These are phyloP conservation scores for Paradisaea rubra DNA, from an alignment of 2,113 vertebrate species.

Conservation along the genomic window DNA sequence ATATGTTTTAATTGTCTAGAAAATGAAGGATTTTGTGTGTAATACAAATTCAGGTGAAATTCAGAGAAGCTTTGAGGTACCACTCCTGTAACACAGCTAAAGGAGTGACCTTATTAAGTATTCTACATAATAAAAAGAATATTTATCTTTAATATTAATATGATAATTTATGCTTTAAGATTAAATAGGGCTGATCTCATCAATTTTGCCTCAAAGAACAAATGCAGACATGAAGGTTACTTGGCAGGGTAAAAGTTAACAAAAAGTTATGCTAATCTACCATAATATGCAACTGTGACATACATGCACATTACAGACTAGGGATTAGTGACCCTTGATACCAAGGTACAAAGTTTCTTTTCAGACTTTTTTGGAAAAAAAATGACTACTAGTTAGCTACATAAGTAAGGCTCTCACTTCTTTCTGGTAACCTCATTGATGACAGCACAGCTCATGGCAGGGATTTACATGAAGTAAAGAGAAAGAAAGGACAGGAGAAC, in stretches of 20 bases:
- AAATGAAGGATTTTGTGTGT: neutral
- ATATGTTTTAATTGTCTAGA: neutral
- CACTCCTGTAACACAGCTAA: neutral
- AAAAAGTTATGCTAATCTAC: neutral
- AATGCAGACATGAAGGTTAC: neutral
- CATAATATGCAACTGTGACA: neutral
- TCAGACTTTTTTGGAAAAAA: neutral
- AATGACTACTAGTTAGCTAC: neutral
- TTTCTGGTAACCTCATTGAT: neutral
- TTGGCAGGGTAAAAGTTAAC: neutral
- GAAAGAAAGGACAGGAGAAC: neutral
- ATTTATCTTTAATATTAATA: neutral
- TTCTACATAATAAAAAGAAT: neutral
- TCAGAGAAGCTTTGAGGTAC: neutral
- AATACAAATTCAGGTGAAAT: neutral
- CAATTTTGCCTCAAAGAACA: neutral
- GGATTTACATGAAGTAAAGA: neutral
- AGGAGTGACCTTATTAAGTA: neutral
- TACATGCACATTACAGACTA: neutral
- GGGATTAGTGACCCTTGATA: neutral
- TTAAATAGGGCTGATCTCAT: neutral
- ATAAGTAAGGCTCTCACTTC: neutral
- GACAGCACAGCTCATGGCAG: neutral
- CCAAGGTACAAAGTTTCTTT: neutral
- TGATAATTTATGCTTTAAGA: neutral